These are phyloP conservation scores for Xerus rutilus DNA, from an alignment of 2,797 vertebrate species.

Conservation along the genomic window DNA sequence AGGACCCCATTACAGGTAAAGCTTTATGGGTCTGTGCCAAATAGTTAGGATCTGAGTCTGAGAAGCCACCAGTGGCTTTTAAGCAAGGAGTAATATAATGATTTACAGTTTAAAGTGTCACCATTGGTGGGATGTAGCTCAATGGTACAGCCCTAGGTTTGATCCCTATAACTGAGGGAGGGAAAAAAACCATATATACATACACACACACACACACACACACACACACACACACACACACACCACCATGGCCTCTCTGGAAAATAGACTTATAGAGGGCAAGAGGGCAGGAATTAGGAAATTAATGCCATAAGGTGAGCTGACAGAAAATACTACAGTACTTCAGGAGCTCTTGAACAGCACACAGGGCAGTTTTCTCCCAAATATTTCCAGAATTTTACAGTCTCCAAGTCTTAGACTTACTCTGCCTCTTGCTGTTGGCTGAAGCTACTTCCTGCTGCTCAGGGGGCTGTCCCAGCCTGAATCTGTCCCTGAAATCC, in stretches of 20 bases:
- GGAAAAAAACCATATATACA: too few species aligned
- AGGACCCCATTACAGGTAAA: neutral
- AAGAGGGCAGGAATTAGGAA: neutral
- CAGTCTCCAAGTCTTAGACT: neutral
- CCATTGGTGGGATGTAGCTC: neutral
- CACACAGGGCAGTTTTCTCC: neutral
- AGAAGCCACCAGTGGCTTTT: neutral
- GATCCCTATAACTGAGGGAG: too few species aligned
- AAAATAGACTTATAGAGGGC: neutral
- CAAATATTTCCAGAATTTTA: neutral
- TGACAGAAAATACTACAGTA: conserved; percentile 33
- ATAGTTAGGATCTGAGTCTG: conserved; percentile 46
- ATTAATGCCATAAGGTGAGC: neutral
- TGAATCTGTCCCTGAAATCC: conserved; percentile 32
- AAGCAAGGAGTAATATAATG: neutral
- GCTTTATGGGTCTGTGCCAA: neutral
- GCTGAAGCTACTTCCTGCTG: conserved; percentile 33
- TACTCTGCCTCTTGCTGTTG: neutral
- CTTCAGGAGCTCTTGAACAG: conserved; percentile 8
- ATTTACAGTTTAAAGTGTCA: conserved; percentile 33
- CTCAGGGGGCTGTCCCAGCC: neutral
- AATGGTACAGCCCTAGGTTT: too few species aligned
- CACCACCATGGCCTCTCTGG: neutral
- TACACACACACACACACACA: too few species aligned
- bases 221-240: neutral